Evolutionary conservation across 37 sponge, comb jelly and placozoan species (phyloP), one percentile per base, ranked within the genome.

Genomic region (Spongilla lacustris): DNA sequence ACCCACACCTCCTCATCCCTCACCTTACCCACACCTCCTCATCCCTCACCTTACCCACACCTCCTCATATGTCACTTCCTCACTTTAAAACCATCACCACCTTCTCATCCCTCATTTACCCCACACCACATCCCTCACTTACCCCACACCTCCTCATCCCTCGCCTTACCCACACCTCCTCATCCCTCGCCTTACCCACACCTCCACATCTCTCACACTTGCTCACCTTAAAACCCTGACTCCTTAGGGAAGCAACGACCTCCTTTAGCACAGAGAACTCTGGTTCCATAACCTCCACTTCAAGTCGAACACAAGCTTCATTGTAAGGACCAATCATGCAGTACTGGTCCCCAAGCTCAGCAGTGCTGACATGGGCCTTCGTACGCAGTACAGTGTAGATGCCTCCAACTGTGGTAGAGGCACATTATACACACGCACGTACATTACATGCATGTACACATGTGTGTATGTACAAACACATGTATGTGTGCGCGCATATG

Each of bases 301-400:
- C 99, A 35, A 93, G 83, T 41, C 87, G 31, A 25, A 98, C 96
- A 21, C 71, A 79, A 24, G 88, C 49, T 78, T 97, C 96, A 68
- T 95, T 88, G 84, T 97, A 95, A 6, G 94, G 94, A 25, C 99
- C 99, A 0, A 98, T 87, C 88, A 98, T 90, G 78, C 83, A 95
- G 77, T 97, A 98, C 83, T 90, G 88, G 72, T 97, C 96, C 0
- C 97, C 99, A 36, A 97, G 83, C 73, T 95, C 97, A 29, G 89
- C 92, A 0, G 91, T 91, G 33, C 94, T 95, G 50, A 95, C 97
- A 4, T 58, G 94, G 29, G 99, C 98, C 75, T 98, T 98, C 71
- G 90, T 98, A 6, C 94, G 92, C 36, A 98, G 90, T 66, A 98
- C 99, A 0, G 99, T 98, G 78, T 98, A 95, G 58, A 98, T 98